These are phyloP conservation scores for Bradynema listronoti DNA, from an alignment of 1,140 invertebrate genomes.

Conservation along the genomic window DNA sequence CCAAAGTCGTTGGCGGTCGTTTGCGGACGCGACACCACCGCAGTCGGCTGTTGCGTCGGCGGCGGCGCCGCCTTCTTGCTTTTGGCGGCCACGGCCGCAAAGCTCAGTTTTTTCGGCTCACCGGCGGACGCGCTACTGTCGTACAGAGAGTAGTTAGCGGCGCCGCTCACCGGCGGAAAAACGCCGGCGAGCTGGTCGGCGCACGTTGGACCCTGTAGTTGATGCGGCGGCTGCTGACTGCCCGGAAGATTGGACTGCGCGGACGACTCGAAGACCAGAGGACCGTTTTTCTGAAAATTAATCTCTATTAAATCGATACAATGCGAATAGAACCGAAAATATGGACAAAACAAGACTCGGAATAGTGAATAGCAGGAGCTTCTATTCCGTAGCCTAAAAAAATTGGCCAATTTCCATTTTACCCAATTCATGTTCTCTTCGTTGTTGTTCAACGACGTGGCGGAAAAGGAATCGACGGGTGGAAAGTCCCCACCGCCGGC, in stretches of 20 bases:
- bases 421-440: conserved; percentile 3
- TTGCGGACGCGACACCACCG: background rate
- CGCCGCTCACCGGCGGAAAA: too few relatives aligned
- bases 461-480: background rate
- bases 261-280: conserved; percentile 10
- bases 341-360: too few relatives aligned
- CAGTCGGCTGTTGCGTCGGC: background rate
- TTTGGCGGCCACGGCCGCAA: conserved; percentile 8
- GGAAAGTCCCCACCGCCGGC: too few relatives aligned
- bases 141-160: too few relatives aligned
- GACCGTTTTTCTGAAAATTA: conserved; percentile 12
- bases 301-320: too few relatives aligned
- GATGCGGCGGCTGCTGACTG: background rate
- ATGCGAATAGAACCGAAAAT: too few relatives aligned
- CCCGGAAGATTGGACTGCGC: too few relatives aligned
- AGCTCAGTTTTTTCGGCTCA: background rate
- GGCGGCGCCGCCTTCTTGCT: background rate
- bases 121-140: background rate
- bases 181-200: too few relatives aligned
- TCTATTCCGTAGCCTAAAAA: too few relatives aligned
- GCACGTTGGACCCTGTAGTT: background rate
- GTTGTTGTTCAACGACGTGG: background rate
- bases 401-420: background rate
- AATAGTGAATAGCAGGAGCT: too few relatives aligned
- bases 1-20: too few relatives aligned